These are phyloP conservation scores for Tenthredo livida DNA, from an alignment of 2,888 invertebrate genomes.

Conservation along the genomic window DNA sequence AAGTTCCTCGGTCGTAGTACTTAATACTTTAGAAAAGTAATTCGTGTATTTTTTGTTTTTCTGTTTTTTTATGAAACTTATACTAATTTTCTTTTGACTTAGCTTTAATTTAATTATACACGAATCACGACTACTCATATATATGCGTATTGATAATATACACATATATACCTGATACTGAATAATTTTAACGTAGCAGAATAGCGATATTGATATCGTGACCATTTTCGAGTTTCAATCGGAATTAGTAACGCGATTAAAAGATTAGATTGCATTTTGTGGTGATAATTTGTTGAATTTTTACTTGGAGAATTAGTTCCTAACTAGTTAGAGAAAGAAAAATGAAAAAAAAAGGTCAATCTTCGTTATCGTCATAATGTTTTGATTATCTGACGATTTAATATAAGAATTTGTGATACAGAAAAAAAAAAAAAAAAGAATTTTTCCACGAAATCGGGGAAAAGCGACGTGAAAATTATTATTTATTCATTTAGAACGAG, in stretches of 20 bases:
- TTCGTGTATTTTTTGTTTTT: not conserved
- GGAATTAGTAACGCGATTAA: not conserved
- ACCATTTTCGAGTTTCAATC: not conserved
- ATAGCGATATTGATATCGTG: not conserved
- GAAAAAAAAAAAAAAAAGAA: not conserved
- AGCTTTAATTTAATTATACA: too few relatives aligned
- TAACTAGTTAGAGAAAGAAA: not conserved
- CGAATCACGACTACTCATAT: too few relatives aligned
- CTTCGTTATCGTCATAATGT: not conserved
- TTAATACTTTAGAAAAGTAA: not conserved
- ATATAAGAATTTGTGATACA: not conserved
- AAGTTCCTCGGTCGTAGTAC: constrained; percentile 12
- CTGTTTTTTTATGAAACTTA: not conserved
- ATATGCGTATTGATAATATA: too few relatives aligned
- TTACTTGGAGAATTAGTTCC: constrained; percentile 11
- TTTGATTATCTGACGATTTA: not conserved
- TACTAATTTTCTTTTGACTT: not conserved
- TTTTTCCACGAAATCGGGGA: not conserved
- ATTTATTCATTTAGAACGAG: not conserved
- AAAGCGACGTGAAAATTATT: not conserved
- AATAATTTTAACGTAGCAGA: not conserved
- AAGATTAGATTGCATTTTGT: not conserved
- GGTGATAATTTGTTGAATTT: not conserved
- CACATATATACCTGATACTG: not conserved
- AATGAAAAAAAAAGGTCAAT: not conserved